A percentile compares a stretch with the other conserved stretches of the same genome.
Conservation (phyloP, 2,797 vertebrate genomes). For the Siniperca obscura region DNA sequence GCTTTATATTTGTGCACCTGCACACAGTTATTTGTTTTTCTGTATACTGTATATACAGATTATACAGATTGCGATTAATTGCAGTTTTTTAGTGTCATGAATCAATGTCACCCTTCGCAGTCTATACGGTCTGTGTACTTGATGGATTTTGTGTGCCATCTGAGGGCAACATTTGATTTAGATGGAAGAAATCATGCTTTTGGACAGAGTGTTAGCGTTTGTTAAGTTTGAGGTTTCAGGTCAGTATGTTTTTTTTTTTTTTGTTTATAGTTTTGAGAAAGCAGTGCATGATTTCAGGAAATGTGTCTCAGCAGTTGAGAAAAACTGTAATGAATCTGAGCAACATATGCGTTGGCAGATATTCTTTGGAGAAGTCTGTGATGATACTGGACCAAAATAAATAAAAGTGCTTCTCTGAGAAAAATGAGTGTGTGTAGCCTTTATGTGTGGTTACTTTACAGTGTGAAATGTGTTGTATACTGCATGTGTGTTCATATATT, state of each 20-base stretch:
- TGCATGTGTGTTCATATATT: constrained; percentile 1
- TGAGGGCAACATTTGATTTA: neutral
- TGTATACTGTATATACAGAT: neutral
- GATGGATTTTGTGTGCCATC: neutral
- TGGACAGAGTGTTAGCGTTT: neutral
- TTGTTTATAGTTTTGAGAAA: constrained; percentile 4
- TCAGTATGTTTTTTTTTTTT: neutral
- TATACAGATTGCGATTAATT: neutral
- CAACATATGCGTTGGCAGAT: constrained; percentile 41
- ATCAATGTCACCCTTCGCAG: neutral
- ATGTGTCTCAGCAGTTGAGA: constrained; percentile 28
- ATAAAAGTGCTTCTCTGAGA: constrained; percentile 21
- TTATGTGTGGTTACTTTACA: constrained; percentile 1
- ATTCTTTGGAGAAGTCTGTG: constrained; percentile 29
- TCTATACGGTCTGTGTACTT: neutral
- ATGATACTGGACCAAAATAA: constrained; percentile 35
- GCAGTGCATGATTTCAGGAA: constrained; percentile 12
- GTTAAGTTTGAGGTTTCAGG: constrained; percentile 1
- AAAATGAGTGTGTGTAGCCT: neutral
- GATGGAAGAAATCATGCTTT: neutral
- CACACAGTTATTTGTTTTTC: neutral
- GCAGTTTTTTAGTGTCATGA: neutral
- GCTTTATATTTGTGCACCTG: neutral
- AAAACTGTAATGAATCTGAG: constrained; percentile 40
- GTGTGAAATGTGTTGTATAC: neutral